Percentiles rank a stretch among this genome's conserved stretches.
Evolutionary conservation across 2,113 vertebrate species (phyloP).

Genomic region (Sphyrna mokarran): DNA sequence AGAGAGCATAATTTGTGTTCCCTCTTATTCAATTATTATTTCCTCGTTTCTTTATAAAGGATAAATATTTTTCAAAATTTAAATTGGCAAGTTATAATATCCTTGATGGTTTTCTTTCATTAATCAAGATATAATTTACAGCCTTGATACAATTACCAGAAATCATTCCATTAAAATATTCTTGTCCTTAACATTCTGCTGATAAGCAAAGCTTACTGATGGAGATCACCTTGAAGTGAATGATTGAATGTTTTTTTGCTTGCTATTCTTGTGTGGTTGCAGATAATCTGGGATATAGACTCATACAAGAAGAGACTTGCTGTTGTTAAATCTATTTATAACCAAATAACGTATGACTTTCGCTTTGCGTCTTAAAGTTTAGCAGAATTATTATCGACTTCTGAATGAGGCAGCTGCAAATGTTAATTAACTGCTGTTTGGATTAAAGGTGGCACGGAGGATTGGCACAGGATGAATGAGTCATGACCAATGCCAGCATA

Average conservation of each 20-base stretch:
- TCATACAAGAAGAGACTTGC: background rate
- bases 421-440: background rate
- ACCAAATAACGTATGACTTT: background rate
- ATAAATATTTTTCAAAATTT: background rate
- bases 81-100: background rate
- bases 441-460: background rate
- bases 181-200: background rate
- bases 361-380: background rate
- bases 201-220: background rate
- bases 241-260: slow-evolving; percentile 4
- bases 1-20: background rate
- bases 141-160: background rate
- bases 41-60: background rate
- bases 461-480: background rate
- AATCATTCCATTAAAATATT: background rate
- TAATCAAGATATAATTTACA: background rate
- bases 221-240: slow-evolving; percentile 23
- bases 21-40: background rate
- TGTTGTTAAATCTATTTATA: slow-evolving; percentile 23
- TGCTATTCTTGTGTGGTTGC: background rate
- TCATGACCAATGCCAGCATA: background rate
- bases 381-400: background rate
- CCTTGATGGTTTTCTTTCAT: background rate
- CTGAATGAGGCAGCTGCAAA: background rate
- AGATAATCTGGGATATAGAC: background rate